A percentile compares a stretch with the other conserved stretches of the same genome.
These are phyloP conservation scores for Drosophila ficusphila DNA, from an alignment of 1,140 invertebrate species.

Conservation along the genomic window DNA sequence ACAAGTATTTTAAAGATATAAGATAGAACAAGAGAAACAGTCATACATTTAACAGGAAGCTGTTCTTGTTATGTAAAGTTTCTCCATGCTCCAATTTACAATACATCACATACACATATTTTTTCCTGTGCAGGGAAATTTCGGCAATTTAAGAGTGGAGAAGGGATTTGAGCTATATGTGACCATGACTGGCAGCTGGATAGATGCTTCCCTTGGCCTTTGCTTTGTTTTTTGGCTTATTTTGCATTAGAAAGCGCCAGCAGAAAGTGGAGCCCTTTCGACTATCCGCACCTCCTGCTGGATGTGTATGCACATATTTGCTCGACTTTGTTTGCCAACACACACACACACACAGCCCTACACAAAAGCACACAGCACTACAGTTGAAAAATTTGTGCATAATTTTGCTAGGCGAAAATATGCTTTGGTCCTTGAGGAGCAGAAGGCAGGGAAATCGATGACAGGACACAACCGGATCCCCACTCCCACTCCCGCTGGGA, in stretches of 20 bases:
- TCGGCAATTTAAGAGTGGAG: not conserved
- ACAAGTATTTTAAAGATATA: too few relatives aligned
- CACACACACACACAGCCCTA: not conserved
- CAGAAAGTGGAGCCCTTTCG: not conserved
- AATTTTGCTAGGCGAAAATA: conserved; percentile 67
- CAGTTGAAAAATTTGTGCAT: conserved; percentile 61
- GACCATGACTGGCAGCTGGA: conserved; percentile 24
- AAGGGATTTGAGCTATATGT: not conserved
- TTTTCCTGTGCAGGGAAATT: not conserved
- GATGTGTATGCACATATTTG: conserved; percentile 57
- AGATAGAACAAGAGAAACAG: too few relatives aligned
- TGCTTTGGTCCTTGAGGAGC: conserved; percentile 52
- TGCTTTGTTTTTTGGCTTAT: conserved; percentile 55
- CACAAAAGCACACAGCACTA: conserved; percentile 1
- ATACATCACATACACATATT: not conserved
- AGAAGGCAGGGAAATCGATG: conserved; percentile 33
- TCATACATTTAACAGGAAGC: too few relatives aligned
- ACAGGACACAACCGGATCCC: conserved; percentile 41
- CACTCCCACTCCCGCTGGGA: conserved; percentile 2
- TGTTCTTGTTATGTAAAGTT: too few relatives aligned
- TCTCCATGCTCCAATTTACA: too few relatives aligned
- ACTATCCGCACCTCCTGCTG: conserved; percentile 3
- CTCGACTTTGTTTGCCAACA: conserved; percentile 54
- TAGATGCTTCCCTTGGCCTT: conserved; percentile 25
- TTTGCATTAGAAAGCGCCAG: conserved; percentile 58